phyloP scores from a whole-genome alignment of 2,888 invertebrate genomes.

The Panopea generosa region DNA sequence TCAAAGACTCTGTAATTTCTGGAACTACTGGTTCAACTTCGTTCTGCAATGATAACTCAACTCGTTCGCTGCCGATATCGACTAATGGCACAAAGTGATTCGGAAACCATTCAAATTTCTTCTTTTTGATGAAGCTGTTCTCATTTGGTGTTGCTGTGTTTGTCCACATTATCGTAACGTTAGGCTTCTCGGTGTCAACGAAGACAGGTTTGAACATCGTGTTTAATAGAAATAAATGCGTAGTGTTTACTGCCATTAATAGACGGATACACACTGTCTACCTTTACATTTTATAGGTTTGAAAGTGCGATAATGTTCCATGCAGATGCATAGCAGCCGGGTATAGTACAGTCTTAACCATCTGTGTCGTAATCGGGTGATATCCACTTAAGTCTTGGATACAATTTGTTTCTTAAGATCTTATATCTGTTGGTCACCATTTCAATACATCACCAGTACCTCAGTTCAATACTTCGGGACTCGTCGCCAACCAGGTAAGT shows the following conservation, averaged over 20 bases:
- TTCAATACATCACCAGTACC: constrained; percentile 31
- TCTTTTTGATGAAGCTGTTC: not conserved
- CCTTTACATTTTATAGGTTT: constrained; percentile 9
- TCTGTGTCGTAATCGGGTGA: constrained; percentile 10
- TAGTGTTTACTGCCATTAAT: not conserved
- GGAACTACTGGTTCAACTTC: no score
- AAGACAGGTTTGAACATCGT: constrained; percentile 14
- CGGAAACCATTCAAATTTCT: constrained; percentile 4
- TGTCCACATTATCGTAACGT: constrained; percentile 27
- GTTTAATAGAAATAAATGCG: constrained; percentile 12
- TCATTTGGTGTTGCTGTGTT: constrained; percentile 9
- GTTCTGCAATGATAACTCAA: not conserved
- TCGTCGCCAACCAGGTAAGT: constrained; percentile 8
- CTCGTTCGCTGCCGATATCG: no score
- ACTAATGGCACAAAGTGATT: constrained; percentile 29
- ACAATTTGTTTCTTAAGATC: constrained; percentile 7
- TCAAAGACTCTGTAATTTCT: no score
- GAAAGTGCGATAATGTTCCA: constrained; percentile 24
- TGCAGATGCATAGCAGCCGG: constrained; percentile 7
- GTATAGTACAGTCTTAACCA: constrained; percentile 10
- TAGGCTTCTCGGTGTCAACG: constrained; percentile 19
- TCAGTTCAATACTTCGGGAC: constrained; percentile 14
- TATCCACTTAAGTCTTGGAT: constrained; percentile 1
- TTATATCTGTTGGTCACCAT: constrained; percentile 17
- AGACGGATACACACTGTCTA: constrained; percentile 18